A percentile compares a stretch with the other conserved stretches of the same genome.
Evolutionary conservation across 2,113 vertebrate species (phyloP).

Genomic region (Cyphomyrus plagiostoma): DNA sequence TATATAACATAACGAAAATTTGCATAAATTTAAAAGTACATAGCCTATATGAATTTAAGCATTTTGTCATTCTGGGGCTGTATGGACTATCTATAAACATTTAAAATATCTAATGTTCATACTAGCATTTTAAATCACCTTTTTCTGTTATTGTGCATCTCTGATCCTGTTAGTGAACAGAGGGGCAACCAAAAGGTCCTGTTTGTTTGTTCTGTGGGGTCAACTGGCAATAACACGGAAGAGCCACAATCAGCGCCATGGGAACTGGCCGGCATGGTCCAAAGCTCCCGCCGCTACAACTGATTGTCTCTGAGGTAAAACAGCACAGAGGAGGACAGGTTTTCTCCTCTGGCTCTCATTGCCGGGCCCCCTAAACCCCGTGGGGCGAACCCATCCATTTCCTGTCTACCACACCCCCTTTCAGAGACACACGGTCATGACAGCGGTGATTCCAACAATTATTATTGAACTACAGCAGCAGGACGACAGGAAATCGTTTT

Average conservation of each 20-base stretch:
- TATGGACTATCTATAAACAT: not conserved
- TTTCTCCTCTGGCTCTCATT: not conserved
- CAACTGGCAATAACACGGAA: not conserved
- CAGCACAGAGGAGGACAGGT: not conserved
- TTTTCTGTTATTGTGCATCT: not conserved
- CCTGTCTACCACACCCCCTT: not conserved
- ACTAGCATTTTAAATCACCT: not conserved
- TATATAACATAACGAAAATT: not conserved
- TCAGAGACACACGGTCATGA: not conserved
- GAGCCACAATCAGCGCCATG: not conserved
- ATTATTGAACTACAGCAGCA: not conserved
- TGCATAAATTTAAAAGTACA: not conserved
- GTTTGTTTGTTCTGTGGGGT: not conserved
- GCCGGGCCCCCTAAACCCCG: not conserved
- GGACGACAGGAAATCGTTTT: not conserved
- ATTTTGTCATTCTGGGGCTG: not conserved
- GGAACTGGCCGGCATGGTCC: not conserved
- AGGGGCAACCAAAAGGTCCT: not conserved
- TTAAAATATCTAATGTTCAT: not conserved
- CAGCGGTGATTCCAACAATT: not conserved
- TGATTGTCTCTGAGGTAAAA: not conserved
- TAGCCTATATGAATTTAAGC: not conserved
- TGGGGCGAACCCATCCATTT: not conserved
- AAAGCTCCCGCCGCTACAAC: not conserved
- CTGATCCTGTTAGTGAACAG: not conserved